These are phyloP conservation scores for Scaptomyza parva DNA, from an alignment of 2,888 invertebrate species.

Conservation along the genomic window DNA sequence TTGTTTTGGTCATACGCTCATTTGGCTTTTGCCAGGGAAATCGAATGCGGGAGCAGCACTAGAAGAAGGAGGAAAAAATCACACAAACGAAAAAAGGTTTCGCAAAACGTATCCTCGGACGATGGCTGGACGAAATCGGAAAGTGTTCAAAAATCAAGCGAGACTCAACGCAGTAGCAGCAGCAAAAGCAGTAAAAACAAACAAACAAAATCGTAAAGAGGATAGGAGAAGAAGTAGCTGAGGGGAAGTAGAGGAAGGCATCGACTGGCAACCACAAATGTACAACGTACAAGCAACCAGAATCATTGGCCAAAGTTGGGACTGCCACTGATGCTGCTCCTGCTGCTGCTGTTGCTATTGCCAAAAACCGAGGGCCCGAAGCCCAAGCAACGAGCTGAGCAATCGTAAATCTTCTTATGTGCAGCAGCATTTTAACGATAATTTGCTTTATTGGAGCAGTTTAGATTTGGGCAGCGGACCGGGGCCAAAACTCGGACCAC, in stretches of 20 bases:
- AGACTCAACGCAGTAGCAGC: conserved; percentile 40
- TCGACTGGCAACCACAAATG: conserved; percentile 55
- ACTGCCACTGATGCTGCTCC: conserved; percentile 13
- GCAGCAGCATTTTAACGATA: conserved; percentile 80
- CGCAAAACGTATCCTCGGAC: conserved; percentile 60
- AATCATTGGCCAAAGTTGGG: conserved; percentile 55
- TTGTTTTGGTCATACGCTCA: conserved; percentile 79
- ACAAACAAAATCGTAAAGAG: conserved; percentile 49
- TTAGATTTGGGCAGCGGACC: conserved; percentile 74
- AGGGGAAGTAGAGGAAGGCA: background rate
- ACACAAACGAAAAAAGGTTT: conserved; percentile 48
- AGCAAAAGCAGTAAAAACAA: conserved; percentile 58
- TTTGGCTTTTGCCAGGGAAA: conserved; percentile 64
- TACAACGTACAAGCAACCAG: conserved; percentile 47
- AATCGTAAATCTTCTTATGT: conserved; percentile 82
- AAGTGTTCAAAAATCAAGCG: conserved; percentile 69
- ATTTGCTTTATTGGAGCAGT: conserved; percentile 81
- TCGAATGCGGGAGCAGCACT: conserved; percentile 51
- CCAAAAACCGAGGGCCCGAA: conserved; percentile 51
- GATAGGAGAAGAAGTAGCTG: background rate
- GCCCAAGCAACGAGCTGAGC: conserved; percentile 67
- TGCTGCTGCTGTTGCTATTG: conserved; percentile 32
- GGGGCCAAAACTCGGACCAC: conserved; percentile 44
- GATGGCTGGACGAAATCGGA: conserved; percentile 36
- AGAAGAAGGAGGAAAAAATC: conserved; percentile 24